These are phyloP conservation scores for Plebejus melissa DNA, from an alignment of 2,888 invertebrate species.

Conservation along the genomic window DNA sequence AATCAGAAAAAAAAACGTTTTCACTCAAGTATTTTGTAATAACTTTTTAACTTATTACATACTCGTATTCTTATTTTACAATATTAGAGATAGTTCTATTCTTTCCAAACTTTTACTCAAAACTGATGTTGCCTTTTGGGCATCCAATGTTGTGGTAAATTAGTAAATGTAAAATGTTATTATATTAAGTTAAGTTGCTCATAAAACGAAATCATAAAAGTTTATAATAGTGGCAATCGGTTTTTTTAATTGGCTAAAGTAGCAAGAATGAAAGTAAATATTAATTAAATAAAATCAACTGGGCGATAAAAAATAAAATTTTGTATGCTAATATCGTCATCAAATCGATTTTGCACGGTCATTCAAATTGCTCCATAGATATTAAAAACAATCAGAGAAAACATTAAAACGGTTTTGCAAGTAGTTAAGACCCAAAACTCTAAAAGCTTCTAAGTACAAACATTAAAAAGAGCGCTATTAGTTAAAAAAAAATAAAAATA, in stretches of 20 bases:
- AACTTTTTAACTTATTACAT: not conserved
- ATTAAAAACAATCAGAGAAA: constrained; percentile 45
- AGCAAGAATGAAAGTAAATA: constrained; percentile 11
- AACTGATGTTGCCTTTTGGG: not conserved
- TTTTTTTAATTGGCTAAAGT: not conserved
- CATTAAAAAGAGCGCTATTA: not conserved
- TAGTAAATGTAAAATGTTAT: not conserved
- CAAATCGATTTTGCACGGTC: constrained; percentile 55
- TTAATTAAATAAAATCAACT: constrained; percentile 14
- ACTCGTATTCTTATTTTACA: not conserved
- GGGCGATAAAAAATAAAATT: constrained; percentile 34
- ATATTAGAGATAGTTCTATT: not conserved
- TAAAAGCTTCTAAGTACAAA: not conserved
- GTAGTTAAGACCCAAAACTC: constrained; percentile 31
- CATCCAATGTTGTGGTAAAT: too few relatives aligned
- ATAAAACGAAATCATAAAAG: not conserved
- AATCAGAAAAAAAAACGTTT: constrained; percentile 43
- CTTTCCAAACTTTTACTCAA: not conserved
- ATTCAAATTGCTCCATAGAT: constrained; percentile 51
- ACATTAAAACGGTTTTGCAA: constrained; percentile 26
- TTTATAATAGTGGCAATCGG: not conserved
- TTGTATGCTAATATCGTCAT: constrained; percentile 56
- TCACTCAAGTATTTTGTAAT: constrained; percentile 26
- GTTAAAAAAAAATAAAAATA: not conserved
- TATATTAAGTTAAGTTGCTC: not conserved